These are phyloP conservation scores for Allobates femoralis DNA, from an alignment of 2,797 vertebrate species.

Conservation along the genomic window DNA sequence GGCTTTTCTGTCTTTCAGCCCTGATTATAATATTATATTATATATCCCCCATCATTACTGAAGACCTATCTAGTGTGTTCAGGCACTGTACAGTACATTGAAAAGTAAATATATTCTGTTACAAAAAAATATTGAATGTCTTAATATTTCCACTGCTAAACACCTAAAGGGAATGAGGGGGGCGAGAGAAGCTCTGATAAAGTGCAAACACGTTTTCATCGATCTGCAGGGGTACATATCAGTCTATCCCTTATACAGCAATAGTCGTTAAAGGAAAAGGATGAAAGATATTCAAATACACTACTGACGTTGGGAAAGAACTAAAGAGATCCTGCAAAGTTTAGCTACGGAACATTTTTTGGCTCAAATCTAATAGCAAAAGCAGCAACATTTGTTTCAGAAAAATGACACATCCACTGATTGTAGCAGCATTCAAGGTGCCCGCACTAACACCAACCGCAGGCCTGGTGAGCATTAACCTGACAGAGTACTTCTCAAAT, in stretches of 20 bases:
- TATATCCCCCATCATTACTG: not conserved
- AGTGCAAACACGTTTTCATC: constrained; percentile 53
- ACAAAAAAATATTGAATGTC: constrained; percentile 45
- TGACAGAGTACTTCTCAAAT: constrained; percentile 67
- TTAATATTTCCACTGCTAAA: constrained; percentile 30
- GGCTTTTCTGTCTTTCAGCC: constrained; percentile 3
- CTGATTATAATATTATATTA: constrained; percentile 42
- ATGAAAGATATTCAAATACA: constrained; percentile 22
- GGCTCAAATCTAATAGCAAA: constrained; percentile 71
- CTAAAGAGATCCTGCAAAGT: constrained; percentile 35
- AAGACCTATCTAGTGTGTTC: constrained; percentile 26
- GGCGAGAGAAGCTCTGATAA: constrained; percentile 43
- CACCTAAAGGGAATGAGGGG: not conserved
- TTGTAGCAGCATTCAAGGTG: constrained; percentile 77
- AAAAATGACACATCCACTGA: constrained; percentile 67
- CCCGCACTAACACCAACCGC: constrained; percentile 71
- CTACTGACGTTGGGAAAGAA: constrained; percentile 19
- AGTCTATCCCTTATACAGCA: constrained; percentile 12
- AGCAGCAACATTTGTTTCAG: constrained; percentile 74
- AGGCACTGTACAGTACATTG: constrained; percentile 48
- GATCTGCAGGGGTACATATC: not conserved
- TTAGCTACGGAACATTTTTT: constrained; percentile 67
- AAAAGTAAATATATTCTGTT: constrained; percentile 25
- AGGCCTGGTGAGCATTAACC: constrained; percentile 73
- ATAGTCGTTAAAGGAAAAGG: not conserved